phyloP scores from a whole-genome alignment of 35 echinoderm and acorn worm genomes.

The Patiria miniata region DNA sequence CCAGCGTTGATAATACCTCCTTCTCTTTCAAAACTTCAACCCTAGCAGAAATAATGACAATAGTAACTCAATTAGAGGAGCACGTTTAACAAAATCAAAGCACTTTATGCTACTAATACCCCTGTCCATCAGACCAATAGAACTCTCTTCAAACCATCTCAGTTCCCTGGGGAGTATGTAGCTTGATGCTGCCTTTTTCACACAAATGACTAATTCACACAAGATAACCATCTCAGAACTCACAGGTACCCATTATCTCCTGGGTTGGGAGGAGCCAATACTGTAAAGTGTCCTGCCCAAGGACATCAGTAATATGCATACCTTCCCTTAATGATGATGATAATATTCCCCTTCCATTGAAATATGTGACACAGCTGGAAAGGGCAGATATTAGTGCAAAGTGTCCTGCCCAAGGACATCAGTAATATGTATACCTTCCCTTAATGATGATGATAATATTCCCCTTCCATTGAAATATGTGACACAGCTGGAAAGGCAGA shows the following conservation, averaged over 20 bases:
- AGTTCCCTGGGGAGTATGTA: background rate
- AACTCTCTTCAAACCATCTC: background rate
- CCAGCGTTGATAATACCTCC: background rate
- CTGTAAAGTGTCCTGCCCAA: background rate
- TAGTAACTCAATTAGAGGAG: too few species aligned
- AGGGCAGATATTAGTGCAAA: too few species aligned
- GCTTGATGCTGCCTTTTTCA: too few species aligned
- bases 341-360: slow-evolving; percentile 23
- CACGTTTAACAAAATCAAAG: background rate
- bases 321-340: slow-evolving; percentile 27
- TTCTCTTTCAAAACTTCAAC: slow-evolving; percentile 40
- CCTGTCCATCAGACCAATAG: background rate
- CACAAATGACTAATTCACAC: too few species aligned
- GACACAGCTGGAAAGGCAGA: too few species aligned
- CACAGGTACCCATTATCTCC: background rate
- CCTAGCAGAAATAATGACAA: slow-evolving; percentile 6
- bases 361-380: slow-evolving; percentile 3
- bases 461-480: too few species aligned
- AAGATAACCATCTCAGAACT: background rate
- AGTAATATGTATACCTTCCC: too few species aligned
- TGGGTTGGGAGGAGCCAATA: background rate
- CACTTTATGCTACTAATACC: background rate
- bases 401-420: too few species aligned
- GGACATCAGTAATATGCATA: background rate
- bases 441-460: too few species aligned